Conservation (phyloP, 2,113 vertebrate genomes). For the Notothenia coriiceps region DNA sequence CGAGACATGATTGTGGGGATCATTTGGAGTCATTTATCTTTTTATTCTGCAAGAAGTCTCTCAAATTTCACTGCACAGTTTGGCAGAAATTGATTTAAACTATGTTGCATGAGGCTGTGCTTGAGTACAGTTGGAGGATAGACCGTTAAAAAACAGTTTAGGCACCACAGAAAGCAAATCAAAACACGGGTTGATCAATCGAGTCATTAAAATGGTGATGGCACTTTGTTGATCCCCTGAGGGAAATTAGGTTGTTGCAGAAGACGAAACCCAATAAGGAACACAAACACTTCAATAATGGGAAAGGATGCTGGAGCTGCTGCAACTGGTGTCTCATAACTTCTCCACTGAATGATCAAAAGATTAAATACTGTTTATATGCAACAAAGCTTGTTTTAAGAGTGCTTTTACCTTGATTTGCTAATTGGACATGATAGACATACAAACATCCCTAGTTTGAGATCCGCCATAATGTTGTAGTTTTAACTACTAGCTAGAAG, state of each 20-base stretch:
- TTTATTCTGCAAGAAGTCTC: neutral
- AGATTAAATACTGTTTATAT: neutral
- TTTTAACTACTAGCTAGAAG: neutral
- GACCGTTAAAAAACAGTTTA: constrained; percentile 1
- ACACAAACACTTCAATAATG: constrained; percentile 23
- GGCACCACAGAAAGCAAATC: constrained; percentile 31
- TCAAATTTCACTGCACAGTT: constrained; percentile 21
- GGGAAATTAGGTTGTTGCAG: constrained; percentile 47
- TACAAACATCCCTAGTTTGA: neutral
- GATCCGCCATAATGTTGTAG: neutral
- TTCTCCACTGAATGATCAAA: neutral
- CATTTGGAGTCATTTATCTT: constrained; percentile 34
- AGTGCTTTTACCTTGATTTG: neutral
- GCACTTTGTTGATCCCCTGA: constrained; percentile 43
- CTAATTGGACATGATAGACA: neutral
- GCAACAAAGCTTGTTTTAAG: neutral
- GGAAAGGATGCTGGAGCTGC: constrained; percentile 1
- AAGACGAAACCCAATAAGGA: constrained; percentile 17
- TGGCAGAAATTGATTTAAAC: constrained; percentile 27
- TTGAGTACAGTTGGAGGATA: neutral
- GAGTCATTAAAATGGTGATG: constrained; percentile 58
- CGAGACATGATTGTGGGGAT: constrained; percentile 2
- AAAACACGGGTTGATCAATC: constrained; percentile 51
- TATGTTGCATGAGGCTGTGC: neutral
- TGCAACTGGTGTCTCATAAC: constrained; percentile 13